These are phyloP conservation scores for Oriolus oriolus DNA, from an alignment of 2,113 vertebrate genomes.

Conservation along the genomic window DNA sequence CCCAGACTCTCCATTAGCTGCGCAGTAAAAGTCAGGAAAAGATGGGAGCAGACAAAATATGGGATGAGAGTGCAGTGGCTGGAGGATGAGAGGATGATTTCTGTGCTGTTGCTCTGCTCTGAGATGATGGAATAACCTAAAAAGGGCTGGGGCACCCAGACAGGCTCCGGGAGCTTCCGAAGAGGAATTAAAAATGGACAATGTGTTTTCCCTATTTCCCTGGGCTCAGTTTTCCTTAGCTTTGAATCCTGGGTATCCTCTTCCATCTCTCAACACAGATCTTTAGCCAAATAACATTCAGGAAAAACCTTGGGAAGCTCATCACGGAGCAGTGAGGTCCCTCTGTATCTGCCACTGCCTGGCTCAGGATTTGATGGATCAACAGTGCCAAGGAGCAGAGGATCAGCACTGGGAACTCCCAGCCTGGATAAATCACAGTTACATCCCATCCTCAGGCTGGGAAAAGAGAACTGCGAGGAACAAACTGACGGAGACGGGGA, in stretches of 20 bases:
- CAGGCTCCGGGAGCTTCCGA: neutral
- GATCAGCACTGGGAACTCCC: neutral
- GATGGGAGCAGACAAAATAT: slow-evolving; percentile 49
- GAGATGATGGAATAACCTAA: neutral
- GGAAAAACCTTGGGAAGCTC: neutral
- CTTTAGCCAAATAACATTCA: slow-evolving; percentile 2
- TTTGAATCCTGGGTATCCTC: slow-evolving; percentile 22
- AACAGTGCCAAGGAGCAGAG: neutral
- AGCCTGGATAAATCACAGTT: neutral
- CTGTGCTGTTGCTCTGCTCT: slow-evolving; percentile 2
- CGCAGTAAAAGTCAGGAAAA: slow-evolving; percentile 32
- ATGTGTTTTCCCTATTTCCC: slow-evolving; percentile 2
- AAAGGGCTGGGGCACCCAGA: neutral
- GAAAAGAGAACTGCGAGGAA: neutral
- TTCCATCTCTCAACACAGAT: slow-evolving; percentile 31
- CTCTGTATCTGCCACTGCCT: neutral
- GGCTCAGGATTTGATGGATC: neutral
- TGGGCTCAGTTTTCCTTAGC: neutral
- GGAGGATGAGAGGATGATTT: slow-evolving; percentile 40
- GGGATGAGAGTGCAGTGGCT: slow-evolving; percentile 20
- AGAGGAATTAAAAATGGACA: neutral
- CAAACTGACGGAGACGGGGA: neutral
- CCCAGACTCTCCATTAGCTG: slow-evolving; percentile 11
- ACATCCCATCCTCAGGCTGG: neutral
- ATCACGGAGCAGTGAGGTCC: neutral